Evolutionary conservation across 2,113 vertebrate genomes (phyloP).

Genomic region (Bungarus multicinctus): DNA sequence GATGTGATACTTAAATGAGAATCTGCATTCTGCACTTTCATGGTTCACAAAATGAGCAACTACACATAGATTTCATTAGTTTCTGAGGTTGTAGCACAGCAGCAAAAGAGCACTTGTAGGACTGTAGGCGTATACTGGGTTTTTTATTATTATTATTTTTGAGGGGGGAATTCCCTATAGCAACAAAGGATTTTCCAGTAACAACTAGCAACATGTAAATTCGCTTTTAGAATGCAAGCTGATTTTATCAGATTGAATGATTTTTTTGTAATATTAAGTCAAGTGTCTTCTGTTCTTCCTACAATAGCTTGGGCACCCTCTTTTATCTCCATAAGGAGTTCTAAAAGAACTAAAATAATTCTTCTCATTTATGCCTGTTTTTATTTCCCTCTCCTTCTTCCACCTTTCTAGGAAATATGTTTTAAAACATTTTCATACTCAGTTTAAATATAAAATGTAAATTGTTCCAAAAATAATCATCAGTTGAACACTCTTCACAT

Average conservation of each 20-base stretch:
- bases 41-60: background rate
- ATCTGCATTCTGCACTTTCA: background rate
- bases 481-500: background rate
- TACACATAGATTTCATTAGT: background rate
- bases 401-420: background rate
- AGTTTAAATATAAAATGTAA: background rate
- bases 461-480: constrained; percentile 8
- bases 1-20: background rate
- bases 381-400: background rate
- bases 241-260: background rate
- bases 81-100: background rate
- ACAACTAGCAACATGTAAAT: background rate
- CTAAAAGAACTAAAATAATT: background rate
- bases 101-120: background rate
- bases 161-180: background rate
- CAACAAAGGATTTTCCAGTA: background rate
- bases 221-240: background rate
- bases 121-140: background rate
- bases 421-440: background rate
- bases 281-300: background rate
- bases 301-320: background rate
- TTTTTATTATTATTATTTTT: background rate
- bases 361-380: background rate
- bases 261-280: background rate
- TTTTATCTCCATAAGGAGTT: background rate